Base-by-base conservation (phyloP, 1,140 invertebrate genomes). In the Brachionus manjavacas region DNA sequence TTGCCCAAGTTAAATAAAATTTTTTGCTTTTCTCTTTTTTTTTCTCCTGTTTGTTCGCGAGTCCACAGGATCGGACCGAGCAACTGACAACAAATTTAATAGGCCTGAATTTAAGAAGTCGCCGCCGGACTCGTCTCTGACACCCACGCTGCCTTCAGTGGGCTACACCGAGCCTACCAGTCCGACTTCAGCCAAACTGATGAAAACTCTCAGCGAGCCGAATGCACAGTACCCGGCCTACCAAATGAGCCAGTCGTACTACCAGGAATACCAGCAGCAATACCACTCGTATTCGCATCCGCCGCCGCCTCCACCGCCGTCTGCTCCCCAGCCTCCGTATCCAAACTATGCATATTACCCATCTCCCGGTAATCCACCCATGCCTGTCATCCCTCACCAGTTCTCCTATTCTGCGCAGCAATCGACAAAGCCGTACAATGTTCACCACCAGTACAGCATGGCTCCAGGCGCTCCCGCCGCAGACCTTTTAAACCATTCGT, bases 301-400 rank as follows among this genome's bases (percentile, higher is more conserved):
- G 11, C 85, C 60, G 12, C 83, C 76, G 11, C 49, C 31, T 28
- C 74, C 85, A 70, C 79, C 70, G 31, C 85, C 70, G 11, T 70
- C 68, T 16, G 14, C 23, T 11, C 12, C 28, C n/a, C 76, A 85
- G 11, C 72, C 49, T 4, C 79, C 85, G 16, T 85, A 84, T 52
- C 85, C 85, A 46, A 49, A 52, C 11, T 60, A 85, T 9, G 31
- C 84, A 3, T 52, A 52, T 52, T 66, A 43, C n/a, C 52, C 43
- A 23, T 43, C 43, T n/a, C 52, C n/a, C 14, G 28, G 41, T 23
- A 25, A 23, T 43, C 55, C 55, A 25, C 20, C 20, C 4, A 25
- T 83, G 12, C 55, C 28, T 28, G 12, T 52, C 12, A 12, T 55
- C 12, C 39, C 25, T 1, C 66, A 16, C 1, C 60, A 55, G 25